Evolutionary conservation across 1,140 invertebrate genomes (phyloP), one percentile per base, ranked within the genome.

Genomic region (Chionoecetes opilio): DNA sequence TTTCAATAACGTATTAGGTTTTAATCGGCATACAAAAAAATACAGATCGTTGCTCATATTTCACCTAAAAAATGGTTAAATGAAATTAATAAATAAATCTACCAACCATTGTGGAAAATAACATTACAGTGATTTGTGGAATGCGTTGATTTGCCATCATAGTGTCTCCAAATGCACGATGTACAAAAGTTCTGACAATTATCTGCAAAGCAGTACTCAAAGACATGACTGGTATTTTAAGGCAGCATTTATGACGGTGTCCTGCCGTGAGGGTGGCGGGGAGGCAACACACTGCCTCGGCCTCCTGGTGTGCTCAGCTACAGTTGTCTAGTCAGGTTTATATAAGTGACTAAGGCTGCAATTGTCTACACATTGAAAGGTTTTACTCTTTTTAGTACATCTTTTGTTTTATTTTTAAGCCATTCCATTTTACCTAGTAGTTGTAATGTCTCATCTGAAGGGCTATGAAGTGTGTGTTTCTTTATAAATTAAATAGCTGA

Each of bases 281-380:
- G 87, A 38, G 0, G 35, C 11, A 41, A n/a, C n/a, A 41, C 41
- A 46, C 35, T 38, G 29, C 26, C 41, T 41, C n/a, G n/a, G n/a
- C n/a, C 17, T 87, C 37, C 31, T 87, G 26, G 37, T 41, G 37
- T 38, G 41, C 26, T 89, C n/a, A 26, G 29, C 26, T n/a, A 86
- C 82, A 93, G 26, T 53, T 86, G 92, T 93, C 92, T 93, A 93
- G 92, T 93, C 92, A 93, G 82, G 26, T 93, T 93, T 93, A 82
- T 34, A n/a, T 38, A 75, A 26, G 38, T 75, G 85, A 41, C 41
- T 35, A 38, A 86, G 37, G 14, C 46, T 92, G n/a, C 35, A 86
- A 86, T 8, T 85, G 84, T 93, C 41, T 35, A 85, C 75, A 29
- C 8, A 34, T 41, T 41, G 29, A 34, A 93, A 31, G 14, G 17